Evolutionary conservation across 2,888 invertebrate species (phyloP), one percentile per base, ranked within the genome.

Genomic region (Leucoma salicis): DNA sequence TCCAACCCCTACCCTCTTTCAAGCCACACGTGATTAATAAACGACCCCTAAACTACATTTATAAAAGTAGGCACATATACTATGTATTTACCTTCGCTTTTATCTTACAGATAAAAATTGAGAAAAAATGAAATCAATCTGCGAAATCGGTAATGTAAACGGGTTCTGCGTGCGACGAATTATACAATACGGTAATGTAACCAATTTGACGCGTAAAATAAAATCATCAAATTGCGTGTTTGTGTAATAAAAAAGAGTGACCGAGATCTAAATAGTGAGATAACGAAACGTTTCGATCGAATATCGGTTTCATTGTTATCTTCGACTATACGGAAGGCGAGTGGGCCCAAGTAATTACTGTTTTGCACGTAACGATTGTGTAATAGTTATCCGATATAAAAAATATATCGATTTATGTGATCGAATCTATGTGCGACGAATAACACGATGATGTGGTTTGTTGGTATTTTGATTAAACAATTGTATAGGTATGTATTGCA

Each of bases 291-390:
- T 81, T 81, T 76, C 74, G 69, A 74, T 71, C 78, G 70, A 74
- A 79, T 82, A 79, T 79, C 74, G 74, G 73, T 80, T 82, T 79
- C 75, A 85, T 85, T 83, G 85, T 84, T 74, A n/a, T 27, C 8
- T n/a, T n/a, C 66, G 72, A 74, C 76, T 75, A 79, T 72, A 78
- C 83, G 84, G 83, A 84, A 83, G 82, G 83, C 70, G 74, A 71
- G 70, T 65, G 71, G 55, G 39, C 44, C 63, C 61, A 58, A 63
- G 69, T 85, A 82, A 84, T 84, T 83, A 83, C 77, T 63, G 63
- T 75, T 67, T 70, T 70, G 74, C 77, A 83, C 82, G 84, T 81
- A 83, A 85, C 76, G 54, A 74, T 85, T 86, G 77, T 74, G 82
- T 74, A 87, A 86, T 58, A 63, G 66, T 69, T 70, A 67, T 66